These are phyloP conservation scores for Sinocyclocheilus anophthalmus DNA, from an alignment of 2,113 vertebrate genomes.

Conservation along the genomic window DNA sequence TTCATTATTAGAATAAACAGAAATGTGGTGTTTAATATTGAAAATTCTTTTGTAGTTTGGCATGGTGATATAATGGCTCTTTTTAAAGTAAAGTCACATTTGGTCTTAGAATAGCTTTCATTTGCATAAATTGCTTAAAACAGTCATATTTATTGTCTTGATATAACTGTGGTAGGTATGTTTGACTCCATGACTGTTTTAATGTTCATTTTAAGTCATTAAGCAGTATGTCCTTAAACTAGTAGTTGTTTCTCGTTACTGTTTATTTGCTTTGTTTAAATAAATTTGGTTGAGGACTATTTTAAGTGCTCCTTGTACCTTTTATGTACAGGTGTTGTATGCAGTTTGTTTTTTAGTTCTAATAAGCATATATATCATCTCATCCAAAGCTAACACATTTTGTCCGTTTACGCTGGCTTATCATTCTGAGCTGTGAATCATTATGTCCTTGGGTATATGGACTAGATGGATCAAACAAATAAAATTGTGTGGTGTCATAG, in stretches of 20 bases:
- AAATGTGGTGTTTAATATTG: not conserved
- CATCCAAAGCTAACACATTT: not conserved
- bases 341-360: not conserved
- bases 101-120: not conserved
- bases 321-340: not conserved
- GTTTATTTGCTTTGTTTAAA: constrained; percentile 11
- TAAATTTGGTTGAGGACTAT: not conserved
- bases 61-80: not conserved
- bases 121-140: not conserved
- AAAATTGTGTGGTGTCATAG: not conserved
- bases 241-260: not conserved
- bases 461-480: not conserved
- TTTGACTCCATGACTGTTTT: not conserved
- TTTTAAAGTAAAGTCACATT: not conserved
- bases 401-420: not conserved
- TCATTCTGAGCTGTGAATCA: not conserved
- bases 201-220: constrained; percentile 13
- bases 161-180: not conserved
- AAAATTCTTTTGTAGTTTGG: not conserved
- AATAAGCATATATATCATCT: not conserved
- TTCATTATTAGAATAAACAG: not conserved
- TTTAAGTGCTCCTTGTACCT: not conserved
- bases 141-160: constrained; percentile 30
- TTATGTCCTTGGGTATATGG: not conserved
- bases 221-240: not conserved